Evolutionary conservation across 1,140 invertebrate species (phyloP), one percentile per base, ranked within the genome.

Genomic region (Zaprionus tsacasi): DNA sequence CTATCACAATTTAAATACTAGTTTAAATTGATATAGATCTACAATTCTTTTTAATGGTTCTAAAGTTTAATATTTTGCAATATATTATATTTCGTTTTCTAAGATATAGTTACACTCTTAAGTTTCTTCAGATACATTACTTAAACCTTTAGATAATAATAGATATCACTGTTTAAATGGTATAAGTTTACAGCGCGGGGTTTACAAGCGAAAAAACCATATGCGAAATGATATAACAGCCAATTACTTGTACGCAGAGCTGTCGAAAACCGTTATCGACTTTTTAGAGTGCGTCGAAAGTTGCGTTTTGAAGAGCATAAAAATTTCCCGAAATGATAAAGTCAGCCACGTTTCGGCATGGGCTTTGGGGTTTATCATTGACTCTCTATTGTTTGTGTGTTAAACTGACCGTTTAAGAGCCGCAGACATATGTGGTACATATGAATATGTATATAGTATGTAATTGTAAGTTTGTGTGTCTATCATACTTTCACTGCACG

Each of bases 361-460:
- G 21, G 15, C 35, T 27, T 40, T 2, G 17, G 8, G 15, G 54
- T 65, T 55, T 55, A 65, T 65, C 35, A 40, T 36, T 43, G 60
- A 30, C 25, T n/a, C 17, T 52, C 60, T 36, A 64, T 65, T 65
- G 63, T 55, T 65, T 65, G 48, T 65, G 35, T 65, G 63, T 65
- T 65, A 55, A 65, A 65, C 63, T 65, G 36, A 55, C 63, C 63
- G 45, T 50, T 50, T 65, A 65, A 65, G 38, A 13, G 50, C 7
- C 36, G n/a, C 35, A 36, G 6, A 30, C 25, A 40, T 8, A 38
- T 8, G 40, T 21, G 8, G 6, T 13, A 13, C 21, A 13, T 54
- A 30, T 55, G 52, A 33, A 55, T 52, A 52, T 52, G 21, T 30
- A 30, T 30, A n/a, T n/a, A n/a, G 3, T 30, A 52, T 52, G 10